Percentiles rank a stretch among this genome's conserved stretches.
Evolutionary conservation across 1,140 invertebrate genomes (phyloP).

Genomic region (Drosophila rhopaloa): DNA sequence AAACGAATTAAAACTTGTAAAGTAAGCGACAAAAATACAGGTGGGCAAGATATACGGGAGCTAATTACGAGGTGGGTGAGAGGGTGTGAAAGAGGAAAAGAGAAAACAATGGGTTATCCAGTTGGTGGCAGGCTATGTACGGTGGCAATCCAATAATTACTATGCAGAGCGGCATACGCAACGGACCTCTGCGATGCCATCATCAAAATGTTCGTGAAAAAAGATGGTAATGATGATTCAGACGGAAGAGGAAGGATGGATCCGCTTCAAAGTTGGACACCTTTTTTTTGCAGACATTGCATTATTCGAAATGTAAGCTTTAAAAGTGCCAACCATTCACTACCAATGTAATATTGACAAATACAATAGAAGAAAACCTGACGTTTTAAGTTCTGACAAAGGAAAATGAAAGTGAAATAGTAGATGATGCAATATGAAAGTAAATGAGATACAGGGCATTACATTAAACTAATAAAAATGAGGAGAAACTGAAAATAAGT

Average conservation of each 20-base stretch:
- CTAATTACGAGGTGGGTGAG: slow-evolving; percentile 65
- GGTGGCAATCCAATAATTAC: slow-evolving; percentile 60
- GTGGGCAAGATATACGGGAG: slow-evolving; percentile 47
- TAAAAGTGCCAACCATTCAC: slow-evolving; percentile 15
- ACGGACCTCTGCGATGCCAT: slow-evolving; percentile 21
- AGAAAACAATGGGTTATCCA: slow-evolving; percentile 55
- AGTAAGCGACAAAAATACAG: slow-evolving; percentile 39
- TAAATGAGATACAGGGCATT: slow-evolving; percentile 8
- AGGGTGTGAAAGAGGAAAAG: slow-evolving; percentile 20
- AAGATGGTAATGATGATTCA: slow-evolving; percentile 46
- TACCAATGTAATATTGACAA: not conserved
- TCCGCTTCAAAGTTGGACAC: slow-evolving; percentile 8
- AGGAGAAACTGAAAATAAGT: too few species aligned
- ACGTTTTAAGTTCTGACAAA: not conserved
- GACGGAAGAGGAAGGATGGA: slow-evolving; percentile 46
- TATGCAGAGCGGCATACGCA: slow-evolving; percentile 51
- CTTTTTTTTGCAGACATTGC: slow-evolving; percentile 6
- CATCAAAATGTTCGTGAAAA: slow-evolving; percentile 11
- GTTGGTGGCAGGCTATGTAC: slow-evolving; percentile 20
- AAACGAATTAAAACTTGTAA: slow-evolving; percentile 34
- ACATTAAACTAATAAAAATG: too few species aligned
- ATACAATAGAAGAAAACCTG: not conserved
- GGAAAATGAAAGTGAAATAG: slow-evolving; percentile 21
- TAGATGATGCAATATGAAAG: not conserved
- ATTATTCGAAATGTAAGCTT: slow-evolving; percentile 16